These are phyloP conservation scores for Sturmia bella DNA, from an alignment of 2,888 invertebrate genomes.

Conservation along the genomic window DNA sequence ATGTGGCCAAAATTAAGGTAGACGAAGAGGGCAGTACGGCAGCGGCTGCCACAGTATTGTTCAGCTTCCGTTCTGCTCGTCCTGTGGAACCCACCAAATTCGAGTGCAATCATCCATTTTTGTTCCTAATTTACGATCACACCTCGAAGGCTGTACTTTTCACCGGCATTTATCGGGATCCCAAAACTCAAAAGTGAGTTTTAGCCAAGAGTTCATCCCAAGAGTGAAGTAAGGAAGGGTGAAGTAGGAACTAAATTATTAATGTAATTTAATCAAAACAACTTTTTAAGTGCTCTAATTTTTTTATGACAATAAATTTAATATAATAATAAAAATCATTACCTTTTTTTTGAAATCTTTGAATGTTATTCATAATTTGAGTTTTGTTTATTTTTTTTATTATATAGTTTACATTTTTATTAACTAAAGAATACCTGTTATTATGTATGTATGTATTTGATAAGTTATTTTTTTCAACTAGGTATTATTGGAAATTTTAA, in stretches of 20 bases:
- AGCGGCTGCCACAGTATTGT: slow-evolving; percentile 91
- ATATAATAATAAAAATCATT: no score
- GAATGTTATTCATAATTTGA: slow-evolving; percentile 17
- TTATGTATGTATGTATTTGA: no score
- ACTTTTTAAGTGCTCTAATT: not conserved
- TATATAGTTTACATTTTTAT: no score
- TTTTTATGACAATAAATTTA: slow-evolving; percentile 8
- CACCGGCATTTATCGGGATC: slow-evolving; percentile 82
- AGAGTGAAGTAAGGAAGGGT: not conserved
- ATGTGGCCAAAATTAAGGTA: slow-evolving; percentile 92
- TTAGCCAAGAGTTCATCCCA: not conserved
- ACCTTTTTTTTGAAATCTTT: slow-evolving; percentile 28
- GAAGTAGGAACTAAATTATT: slow-evolving; percentile 46
- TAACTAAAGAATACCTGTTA: no score
- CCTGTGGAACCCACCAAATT: slow-evolving; percentile 91
- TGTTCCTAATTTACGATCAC: slow-evolving; percentile 89
- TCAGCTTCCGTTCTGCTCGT: slow-evolving; percentile 92
- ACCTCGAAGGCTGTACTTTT: slow-evolving; percentile 79
- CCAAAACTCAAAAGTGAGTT: slow-evolving; percentile 73
- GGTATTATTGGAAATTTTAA: no score
- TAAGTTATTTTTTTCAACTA: no score
- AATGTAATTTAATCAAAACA: slow-evolving; percentile 36
- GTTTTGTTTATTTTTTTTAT: no score
- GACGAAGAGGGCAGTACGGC: slow-evolving; percentile 94
- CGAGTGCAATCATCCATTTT: slow-evolving; percentile 92